Evolutionary conservation across 2,888 invertebrate species (phyloP), one percentile per base, ranked within the genome.

Genomic region (Cactoblastis cactorum): DNA sequence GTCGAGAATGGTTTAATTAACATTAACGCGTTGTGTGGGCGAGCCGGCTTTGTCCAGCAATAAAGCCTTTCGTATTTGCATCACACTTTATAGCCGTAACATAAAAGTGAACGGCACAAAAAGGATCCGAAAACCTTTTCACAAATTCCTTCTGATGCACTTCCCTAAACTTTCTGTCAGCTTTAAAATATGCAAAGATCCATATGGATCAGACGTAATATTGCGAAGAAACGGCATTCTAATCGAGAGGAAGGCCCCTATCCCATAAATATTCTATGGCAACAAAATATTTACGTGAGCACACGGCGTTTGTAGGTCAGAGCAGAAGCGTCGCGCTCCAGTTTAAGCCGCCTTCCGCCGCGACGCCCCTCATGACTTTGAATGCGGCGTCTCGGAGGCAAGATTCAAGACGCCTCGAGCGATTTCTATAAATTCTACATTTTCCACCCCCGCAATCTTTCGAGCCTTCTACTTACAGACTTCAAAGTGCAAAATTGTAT

Each of bases 401-500:
- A 67, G 65, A 66, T 67, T 61, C 59, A 67, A 67, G 67, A 67
- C 69, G 77, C 74, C 73, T 69, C 76, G 71, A 75, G 80, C 69
- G 72, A 69, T 74, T 24, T 43, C 43, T 43, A 24, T 28, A 43
- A 43, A 28, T 43, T 14, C 15, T 28, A 24, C 43, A 24, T 43
- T 74, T 76, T 73, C 77, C 78, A 75, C 80, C 83, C 81, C 69
- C 78, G 63, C 56, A 55, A 43, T 62, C 52, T 59, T 48, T 55
- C 51, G 52, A 55, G 52, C 56, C 52, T 63, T 59, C 65, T 62
- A 55, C 58, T 65, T 60, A 57, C 65, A 67, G 69, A 85, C 84
- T 82, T 85, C 83, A 87, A 86, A 86, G 83, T 77, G 74, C 74
- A 77, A 71, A 70, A 71, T 78, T 82, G 79, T 79, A 77, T 83